Evolutionary conservation across 2,113 vertebrate genomes (phyloP).

Genomic region (Silurus meridionalis): DNA sequence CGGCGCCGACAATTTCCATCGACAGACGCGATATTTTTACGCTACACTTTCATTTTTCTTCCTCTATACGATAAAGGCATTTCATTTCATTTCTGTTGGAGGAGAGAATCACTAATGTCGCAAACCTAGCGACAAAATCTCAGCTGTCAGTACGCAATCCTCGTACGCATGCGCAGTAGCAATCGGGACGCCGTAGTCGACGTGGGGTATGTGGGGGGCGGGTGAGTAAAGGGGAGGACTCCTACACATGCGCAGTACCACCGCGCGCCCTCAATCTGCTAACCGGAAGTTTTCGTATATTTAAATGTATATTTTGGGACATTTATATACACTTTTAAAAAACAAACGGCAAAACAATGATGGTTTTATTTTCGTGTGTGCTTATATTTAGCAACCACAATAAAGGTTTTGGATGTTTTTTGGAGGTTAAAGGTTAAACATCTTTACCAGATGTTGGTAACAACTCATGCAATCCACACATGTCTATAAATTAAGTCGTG

Average conservation of each 20-base stretch:
- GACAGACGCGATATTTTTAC: background rate
- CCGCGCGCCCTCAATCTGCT: background rate
- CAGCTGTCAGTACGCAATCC: slow-evolving; percentile 27
- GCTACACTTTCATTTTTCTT: background rate
- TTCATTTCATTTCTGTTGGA: background rate
- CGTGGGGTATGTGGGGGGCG: background rate
- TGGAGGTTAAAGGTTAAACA: too few relatives aligned
- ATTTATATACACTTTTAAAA: background rate
- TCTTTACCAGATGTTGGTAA: too few relatives aligned
- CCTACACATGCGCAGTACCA: background rate
- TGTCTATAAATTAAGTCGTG: too few relatives aligned
- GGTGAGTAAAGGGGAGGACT: too few relatives aligned
- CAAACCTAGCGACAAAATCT: slow-evolving; percentile 5
- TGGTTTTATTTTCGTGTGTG: background rate
- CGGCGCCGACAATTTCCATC: slow-evolving; percentile 21
- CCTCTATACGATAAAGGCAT: background rate
- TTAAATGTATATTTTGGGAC: too few relatives aligned
- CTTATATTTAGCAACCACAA: background rate
- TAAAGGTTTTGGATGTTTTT: background rate
- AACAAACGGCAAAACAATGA: background rate
- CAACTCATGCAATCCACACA: too few relatives aligned
- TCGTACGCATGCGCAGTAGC: slow-evolving; percentile 20
- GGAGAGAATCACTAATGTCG: background rate
- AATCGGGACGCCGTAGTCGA: background rate
- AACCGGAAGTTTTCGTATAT: background rate